Evolutionary conservation across 2,797 vertebrate genomes (phyloP).

Genomic region (Bradypus variegatus): DNA sequence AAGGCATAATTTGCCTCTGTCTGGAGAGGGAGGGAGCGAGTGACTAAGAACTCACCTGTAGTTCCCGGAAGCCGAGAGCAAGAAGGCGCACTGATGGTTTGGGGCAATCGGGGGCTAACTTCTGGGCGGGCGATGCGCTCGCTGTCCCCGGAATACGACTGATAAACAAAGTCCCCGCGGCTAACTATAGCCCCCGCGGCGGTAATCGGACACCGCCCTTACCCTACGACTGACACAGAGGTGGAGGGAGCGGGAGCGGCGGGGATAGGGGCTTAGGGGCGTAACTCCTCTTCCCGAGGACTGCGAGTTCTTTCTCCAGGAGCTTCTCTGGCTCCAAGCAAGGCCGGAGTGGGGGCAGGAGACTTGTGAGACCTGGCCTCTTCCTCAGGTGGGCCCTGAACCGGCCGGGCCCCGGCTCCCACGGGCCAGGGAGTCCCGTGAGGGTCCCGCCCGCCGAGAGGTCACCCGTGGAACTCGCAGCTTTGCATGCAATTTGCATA

Average conservation of each 20-base stretch:
- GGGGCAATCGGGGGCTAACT: background rate
- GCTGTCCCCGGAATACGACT: background rate
- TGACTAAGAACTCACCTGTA: conserved; percentile 26
- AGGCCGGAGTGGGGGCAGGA: background rate
- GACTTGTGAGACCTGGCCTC: background rate
- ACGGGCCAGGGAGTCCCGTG: background rate
- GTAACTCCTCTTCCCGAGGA: background rate
- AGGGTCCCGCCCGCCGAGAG: background rate
- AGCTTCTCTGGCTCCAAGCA: background rate
- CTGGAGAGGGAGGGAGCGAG: background rate
- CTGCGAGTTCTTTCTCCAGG: background rate
- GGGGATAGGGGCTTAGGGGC: background rate
- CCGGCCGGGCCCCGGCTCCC: background rate
- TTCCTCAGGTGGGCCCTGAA: background rate
- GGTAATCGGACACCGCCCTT: conserved; percentile 45
- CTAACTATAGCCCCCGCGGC: conserved; percentile 55
- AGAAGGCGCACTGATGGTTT: background rate
- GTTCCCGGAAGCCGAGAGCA: background rate
- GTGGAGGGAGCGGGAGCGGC: background rate
- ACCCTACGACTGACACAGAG: background rate
- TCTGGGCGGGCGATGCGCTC: background rate
- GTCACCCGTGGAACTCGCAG: background rate
- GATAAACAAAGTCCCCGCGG: conserved; percentile 7
- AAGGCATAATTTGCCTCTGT: background rate
- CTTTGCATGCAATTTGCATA: conserved; percentile 45